These are phyloP conservation scores for Apoda limacodes DNA, from an alignment of 2,888 invertebrate species.

Conservation along the genomic window DNA sequence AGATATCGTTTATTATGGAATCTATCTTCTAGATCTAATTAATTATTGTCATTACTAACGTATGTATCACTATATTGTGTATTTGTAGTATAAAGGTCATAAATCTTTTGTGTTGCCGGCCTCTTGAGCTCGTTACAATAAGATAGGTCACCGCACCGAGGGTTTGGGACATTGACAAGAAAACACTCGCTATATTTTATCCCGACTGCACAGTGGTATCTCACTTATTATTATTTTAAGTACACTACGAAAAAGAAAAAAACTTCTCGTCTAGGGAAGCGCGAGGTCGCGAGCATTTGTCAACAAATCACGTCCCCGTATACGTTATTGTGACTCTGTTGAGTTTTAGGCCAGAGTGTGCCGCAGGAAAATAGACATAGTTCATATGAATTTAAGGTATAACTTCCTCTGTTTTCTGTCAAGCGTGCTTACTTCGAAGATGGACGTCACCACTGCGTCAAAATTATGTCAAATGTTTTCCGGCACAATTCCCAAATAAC, in stretches of 20 bases:
- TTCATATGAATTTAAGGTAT: too few relatives aligned
- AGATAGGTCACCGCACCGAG: slow-evolving; percentile 28
- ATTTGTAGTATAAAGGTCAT: too few relatives aligned
- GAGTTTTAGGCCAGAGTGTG: too few relatives aligned
- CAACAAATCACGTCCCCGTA: slow-evolving; percentile 48
- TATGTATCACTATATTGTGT: too few relatives aligned
- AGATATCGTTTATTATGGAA: too few relatives aligned
- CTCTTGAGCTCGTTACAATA: slow-evolving; percentile 16
- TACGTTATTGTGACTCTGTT: slow-evolving; percentile 34
- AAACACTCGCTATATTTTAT: slow-evolving; percentile 29
- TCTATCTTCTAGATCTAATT: too few relatives aligned
- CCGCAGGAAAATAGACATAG: too few relatives aligned
- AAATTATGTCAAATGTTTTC: slow-evolving; percentile 43
- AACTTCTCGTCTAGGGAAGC: slow-evolving; percentile 25
- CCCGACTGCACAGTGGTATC: slow-evolving; percentile 26
- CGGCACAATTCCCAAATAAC: slow-evolving; percentile 36
- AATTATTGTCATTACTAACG: too few relatives aligned
- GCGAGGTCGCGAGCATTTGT: slow-evolving; percentile 37
- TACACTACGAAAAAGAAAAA: slow-evolving; percentile 24
- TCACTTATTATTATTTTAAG: slow-evolving; percentile 38
- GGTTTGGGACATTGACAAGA: too few relatives aligned
- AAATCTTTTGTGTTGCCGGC: too few relatives aligned
- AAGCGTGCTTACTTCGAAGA: not conserved
- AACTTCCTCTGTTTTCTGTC: not conserved
- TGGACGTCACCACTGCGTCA: slow-evolving; percentile 23